Base-by-base conservation (phyloP, 92 coral and sea anemone species). In the Scolanthus callimorphus region DNA sequence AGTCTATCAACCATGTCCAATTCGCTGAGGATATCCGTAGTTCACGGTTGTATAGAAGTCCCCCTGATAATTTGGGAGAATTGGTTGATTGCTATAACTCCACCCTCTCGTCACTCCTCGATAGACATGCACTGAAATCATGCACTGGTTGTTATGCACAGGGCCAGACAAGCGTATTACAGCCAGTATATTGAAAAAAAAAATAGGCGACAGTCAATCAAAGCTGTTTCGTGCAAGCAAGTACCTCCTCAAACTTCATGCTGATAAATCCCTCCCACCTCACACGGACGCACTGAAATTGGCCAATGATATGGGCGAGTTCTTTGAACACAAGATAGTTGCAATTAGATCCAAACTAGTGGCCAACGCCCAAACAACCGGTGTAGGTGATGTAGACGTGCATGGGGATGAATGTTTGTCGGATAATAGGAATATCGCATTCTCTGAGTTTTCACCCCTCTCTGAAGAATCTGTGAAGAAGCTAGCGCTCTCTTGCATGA, bases 91-190 rank as follows among this genome's bases (percentile, higher is more conserved):
- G 69, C 20, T 79, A 79, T 25, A 79, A 72, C 38, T 23, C 27
- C 49, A 79, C 85, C 3, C 13, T 62, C 51, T 10, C 28, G 1
- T 29, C 66, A 31, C 21, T 74, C 25, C 54, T 60, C 23, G 83
- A 77, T 41, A 69, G 54, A 56, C 82, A 80, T 60, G 82, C 82
- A 21, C 86, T 82, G 65, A 55, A 64, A 64, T 48, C 28, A 25
- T 27, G 53, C 69, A 11, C 20, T 73, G 9, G 43, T 63, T 39
- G 24, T 68, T 29, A 45, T 68, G 74, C 55, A 68, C 25, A 60
- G 34, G 46, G 39, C 57, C 15, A 6, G 43, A 15, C 43, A 15
- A 6, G 43, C 15, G 43, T 34, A 34, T 34, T 34, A 34, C 43
- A 34, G 15, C 6, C 43, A 34, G 43, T 34, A 6, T 34, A 34